Conservation (phyloP, 2,888 invertebrate species). For the Leucoma salicis region DNA sequence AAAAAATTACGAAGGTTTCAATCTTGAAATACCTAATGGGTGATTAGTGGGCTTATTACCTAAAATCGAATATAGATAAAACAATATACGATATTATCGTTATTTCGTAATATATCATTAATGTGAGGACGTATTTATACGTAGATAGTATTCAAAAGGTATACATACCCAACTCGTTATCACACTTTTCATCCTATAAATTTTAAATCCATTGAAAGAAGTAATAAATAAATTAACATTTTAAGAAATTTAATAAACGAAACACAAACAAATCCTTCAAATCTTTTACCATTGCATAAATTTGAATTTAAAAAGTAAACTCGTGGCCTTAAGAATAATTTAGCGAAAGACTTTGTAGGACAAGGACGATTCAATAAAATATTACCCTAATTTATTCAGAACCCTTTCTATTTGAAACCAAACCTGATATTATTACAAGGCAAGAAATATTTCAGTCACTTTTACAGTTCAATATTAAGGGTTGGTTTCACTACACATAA, state of each 20-base stretch:
- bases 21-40: no score
- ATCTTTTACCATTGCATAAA: slow-evolving; percentile 6
- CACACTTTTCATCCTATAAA: no score
- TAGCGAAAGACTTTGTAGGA: slow-evolving; percentile 10
- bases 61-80: no score
- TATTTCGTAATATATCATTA: no score
- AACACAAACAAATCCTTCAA: slow-evolving; percentile 6
- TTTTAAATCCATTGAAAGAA: background rate
- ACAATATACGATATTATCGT: no score
- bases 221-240: background rate
- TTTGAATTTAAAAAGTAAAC: slow-evolving; percentile 5
- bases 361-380: slow-evolving; percentile 17
- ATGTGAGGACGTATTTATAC: no score
- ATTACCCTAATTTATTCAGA: slow-evolving; percentile 13
- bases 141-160: no score
- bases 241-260: slow-evolving; percentile 2
- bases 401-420: slow-evolving; percentile 19
- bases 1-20: no score
- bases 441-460: slow-evolving; percentile 20
- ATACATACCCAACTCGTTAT: no score
- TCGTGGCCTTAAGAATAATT: slow-evolving; percentile 7
- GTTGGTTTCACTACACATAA: slow-evolving; percentile 6
- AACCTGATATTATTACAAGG: slow-evolving; percentile 21
- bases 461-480: slow-evolving; percentile 12
- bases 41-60: no score